Base-by-base conservation (phyloP, 2,113 vertebrate genomes). In the Laterallus jamaicensis region DNA sequence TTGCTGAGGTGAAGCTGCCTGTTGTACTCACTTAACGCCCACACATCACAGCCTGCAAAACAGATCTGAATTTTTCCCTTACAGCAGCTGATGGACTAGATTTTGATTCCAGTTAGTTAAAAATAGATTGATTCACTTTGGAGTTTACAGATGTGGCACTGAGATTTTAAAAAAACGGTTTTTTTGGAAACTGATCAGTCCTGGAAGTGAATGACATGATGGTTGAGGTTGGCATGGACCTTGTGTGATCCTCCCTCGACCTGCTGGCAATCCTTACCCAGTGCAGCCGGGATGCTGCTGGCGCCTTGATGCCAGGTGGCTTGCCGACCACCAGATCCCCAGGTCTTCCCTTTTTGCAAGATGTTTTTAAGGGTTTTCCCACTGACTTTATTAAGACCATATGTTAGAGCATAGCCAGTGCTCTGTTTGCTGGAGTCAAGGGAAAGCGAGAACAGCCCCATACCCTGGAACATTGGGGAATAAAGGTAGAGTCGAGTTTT, bases 381-480 rank as follows among this genome's bases (percentile, higher is more conserved):
- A 3, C 3, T 82, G 42, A 32, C 20, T 68, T 58, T 24, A 7
- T 21, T 28, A 31, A 21, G 16, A 22, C 4, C 2, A 0, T 24
- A 5, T 10, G 20, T 39, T 44, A 15, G 29, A 55, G 31, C 31
- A 15, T 2, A 5, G 10, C 13, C 22, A 15, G 18, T 6, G 29
- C n/a, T 67, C 37, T 74, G 13, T 28, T 86, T 20, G 0, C 17
- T 22, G 40, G 5, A 5, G 9, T 15, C 60, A 67, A 3, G 22
- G 44, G 28, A 55, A n/a, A 37, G 50, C n/a, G 32, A 58, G 31
- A 79, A 3, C 63, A 56, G 39, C 17, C 31, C 19, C 3, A 3
- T 2, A 4, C 5, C n/a, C 5, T 39, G 0, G 0, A 49, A 9
- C 0, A 21, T 19, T 14, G 56, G 39, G 37, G 26, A 21, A 6